Evolutionary conservation across 2,888 invertebrate genomes (phyloP).

Genomic region (Empis stercorea): DNA sequence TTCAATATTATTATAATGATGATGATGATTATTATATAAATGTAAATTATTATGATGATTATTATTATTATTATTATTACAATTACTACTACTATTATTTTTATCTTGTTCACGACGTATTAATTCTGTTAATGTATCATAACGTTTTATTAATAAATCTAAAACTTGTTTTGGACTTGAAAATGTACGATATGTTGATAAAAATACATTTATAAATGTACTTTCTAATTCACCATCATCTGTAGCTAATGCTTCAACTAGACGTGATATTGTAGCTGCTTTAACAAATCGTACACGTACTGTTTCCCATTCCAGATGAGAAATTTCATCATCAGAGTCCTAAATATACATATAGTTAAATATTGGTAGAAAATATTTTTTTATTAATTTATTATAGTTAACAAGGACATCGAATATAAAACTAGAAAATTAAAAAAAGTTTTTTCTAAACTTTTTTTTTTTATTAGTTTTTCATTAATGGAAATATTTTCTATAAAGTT

Average conservation of each 20-base stretch:
- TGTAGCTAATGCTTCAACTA: conserved; percentile 87
- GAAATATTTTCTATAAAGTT: no score
- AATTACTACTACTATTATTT: not conserved
- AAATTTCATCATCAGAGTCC: conserved; percentile 86
- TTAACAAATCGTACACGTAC: conserved; percentile 89
- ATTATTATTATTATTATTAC: no score
- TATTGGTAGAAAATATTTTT: no score
- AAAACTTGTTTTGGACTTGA: conserved; percentile 78
- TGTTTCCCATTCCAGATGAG: conserved; percentile 98
- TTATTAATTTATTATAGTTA: no score
- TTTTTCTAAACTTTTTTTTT: no score
- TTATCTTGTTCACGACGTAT: conserved; percentile 14
- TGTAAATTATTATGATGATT: not conserved
- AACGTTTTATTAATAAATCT: conserved; percentile 63
- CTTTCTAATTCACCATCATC: conserved; percentile 95
- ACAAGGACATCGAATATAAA: no score
- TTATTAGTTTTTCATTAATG: no score
- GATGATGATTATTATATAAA: not conserved
- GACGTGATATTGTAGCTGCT: conserved; percentile 84
- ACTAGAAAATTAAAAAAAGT: no score
- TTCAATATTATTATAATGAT: conserved; percentile 13
- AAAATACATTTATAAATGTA: conserved; percentile 94
- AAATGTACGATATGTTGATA: conserved; percentile 85
- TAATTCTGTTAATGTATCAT: conserved; percentile 46
- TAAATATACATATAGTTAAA: no score